Conservation (phyloP, 2,888 invertebrate species). For the Campoplex capitator region DNA sequence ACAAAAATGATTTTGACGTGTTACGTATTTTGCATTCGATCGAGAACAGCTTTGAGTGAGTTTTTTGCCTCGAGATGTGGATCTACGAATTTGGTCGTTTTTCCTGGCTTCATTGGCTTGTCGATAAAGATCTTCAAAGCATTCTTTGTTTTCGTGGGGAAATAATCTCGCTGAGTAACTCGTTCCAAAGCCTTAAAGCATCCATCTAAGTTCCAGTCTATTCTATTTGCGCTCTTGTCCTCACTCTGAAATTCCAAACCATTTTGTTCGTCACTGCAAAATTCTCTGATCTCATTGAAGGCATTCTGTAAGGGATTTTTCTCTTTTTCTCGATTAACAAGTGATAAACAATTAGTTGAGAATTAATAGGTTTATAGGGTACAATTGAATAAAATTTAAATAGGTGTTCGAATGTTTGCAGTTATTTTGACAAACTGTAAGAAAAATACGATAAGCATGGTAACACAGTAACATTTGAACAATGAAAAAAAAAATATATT, state of each 20-base stretch:
- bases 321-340: too few species aligned
- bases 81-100: constrained; percentile 75
- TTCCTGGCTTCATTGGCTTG: constrained; percentile 81
- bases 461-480: background rate
- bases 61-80: constrained; percentile 80
- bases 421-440: background rate
- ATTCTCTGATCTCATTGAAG: background rate
- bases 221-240: constrained; percentile 87
- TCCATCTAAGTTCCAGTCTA: constrained; percentile 88
- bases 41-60: constrained; percentile 78
- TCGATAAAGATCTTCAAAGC: constrained; percentile 86
- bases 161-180: constrained; percentile 85
- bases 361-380: background rate
- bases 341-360: background rate
- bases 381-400: background rate
- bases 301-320: background rate
- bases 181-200: constrained; percentile 87
- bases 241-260: constrained; percentile 86
- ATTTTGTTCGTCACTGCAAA: constrained; percentile 22
- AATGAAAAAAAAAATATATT: background rate
- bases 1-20: background rate
- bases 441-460: background rate
- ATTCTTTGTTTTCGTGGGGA: constrained; percentile 85
- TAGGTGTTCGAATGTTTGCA: background rate
- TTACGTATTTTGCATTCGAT: constrained; percentile 76